Evolutionary conservation across 2,888 invertebrate species (phyloP), one percentile per base, ranked within the genome.

Genomic region (Phalangium opilio): DNA sequence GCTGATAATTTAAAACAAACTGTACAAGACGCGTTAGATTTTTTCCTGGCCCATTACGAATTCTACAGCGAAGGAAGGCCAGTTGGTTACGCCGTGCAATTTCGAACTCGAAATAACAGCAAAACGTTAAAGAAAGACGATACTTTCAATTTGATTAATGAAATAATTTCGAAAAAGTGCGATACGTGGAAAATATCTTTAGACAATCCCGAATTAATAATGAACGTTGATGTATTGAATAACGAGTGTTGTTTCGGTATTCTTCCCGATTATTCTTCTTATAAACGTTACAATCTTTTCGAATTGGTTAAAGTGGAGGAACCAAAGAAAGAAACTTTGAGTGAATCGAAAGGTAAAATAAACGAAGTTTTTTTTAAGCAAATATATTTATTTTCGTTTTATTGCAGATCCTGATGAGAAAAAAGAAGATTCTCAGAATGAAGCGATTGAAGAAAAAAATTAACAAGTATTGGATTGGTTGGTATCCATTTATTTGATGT

Each of bases 141-240:
- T 4, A 15, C 21, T 14, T n/a, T 42, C 4, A 3, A 15, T n/a
- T 11, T 14, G 20, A 15, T 42, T 4, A 15, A 21, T 67, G 75
- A 39, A 77, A 78, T 59, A 81, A 83, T 65, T 10, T 17, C 10
- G 38, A 14, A 17, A 18, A 38, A 38, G 19, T 49, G 40, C 18
- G 51, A 50, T 3, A 34, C 50, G 12, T 57, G 57, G 57, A 79
- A 77, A 63, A 85, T 83, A 1, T 78, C 87, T 67, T 70, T 89
- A 53, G 80, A 79, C 60, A 59, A 65, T 41, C 81, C 90, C 10
- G 75, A 82, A 50, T 67, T 81, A 34, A 79, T 83, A 4, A 74
- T 93, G 43, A 71, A 87, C 53, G 77, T 90, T 27, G 90, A 93
- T 71, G 71, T 90, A 39, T 75, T 91, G 42, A 79, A 81, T 60